Percentiles rank a stretch among this genome's conserved stretches.
Conservation (phyloP, 2,888 invertebrate genomes). For the Dryomyza anilis region DNA sequence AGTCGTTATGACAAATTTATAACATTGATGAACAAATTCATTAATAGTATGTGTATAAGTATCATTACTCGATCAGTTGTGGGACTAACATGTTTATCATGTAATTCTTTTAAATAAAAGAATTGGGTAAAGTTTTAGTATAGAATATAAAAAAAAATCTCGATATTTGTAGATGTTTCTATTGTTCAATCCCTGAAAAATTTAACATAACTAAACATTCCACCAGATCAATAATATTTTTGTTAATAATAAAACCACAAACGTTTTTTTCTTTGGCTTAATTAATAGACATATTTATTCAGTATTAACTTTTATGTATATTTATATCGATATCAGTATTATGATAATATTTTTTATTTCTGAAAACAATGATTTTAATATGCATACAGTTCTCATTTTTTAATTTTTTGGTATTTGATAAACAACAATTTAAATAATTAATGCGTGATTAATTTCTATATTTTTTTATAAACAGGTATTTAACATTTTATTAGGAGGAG, state of each 20-base stretch:
- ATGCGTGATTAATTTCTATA: neutral
- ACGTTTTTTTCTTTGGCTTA: neutral
- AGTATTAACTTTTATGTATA: neutral
- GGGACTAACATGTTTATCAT: too few relatives aligned
- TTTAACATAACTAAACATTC: too few relatives aligned
- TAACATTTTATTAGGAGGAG: neutral
- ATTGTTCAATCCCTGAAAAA: too few relatives aligned
- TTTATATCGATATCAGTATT: neutral
- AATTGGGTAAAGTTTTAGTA: too few relatives aligned
- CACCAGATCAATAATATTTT: too few relatives aligned
- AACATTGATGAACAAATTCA: too few relatives aligned
- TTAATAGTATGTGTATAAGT: too few relatives aligned
- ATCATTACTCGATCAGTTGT: too few relatives aligned
- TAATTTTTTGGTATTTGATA: neutral
- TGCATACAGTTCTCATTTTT: neutral
- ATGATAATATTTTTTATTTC: neutral
- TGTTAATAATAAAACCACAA: neutral
- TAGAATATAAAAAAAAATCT: too few relatives aligned
- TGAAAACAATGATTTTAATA: neutral
- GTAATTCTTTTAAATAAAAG: too few relatives aligned
- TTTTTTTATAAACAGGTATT: neutral
- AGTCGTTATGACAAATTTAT: too few relatives aligned
- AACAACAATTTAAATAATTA: neutral
- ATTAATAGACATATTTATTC: constrained; percentile 1
- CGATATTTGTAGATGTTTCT: too few relatives aligned